Evolutionary conservation across 2,888 invertebrate species (phyloP).

Genomic region (Diplolepis rosae): DNA sequence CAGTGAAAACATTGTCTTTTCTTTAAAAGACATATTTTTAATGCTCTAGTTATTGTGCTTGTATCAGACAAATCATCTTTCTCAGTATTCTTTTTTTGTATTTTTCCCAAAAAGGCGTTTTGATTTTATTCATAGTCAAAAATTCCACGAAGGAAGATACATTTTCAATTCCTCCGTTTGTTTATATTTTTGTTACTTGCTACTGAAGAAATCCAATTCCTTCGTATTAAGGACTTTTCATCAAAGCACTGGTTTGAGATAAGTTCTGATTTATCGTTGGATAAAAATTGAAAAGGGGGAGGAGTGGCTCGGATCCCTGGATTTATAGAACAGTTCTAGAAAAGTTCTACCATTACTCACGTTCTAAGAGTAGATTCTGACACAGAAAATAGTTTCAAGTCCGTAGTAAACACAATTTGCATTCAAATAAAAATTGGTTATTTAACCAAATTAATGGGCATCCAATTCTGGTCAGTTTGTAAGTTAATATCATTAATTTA

Average conservation of each 20-base stretch:
- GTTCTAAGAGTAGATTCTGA: neutral
- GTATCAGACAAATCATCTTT: neutral
- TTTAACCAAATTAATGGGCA: too few species aligned
- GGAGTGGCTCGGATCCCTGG: neutral
- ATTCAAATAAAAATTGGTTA: conserved; percentile 22
- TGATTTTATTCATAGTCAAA: too few species aligned
- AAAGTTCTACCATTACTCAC: conserved; percentile 27
- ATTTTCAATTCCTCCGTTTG: too few species aligned
- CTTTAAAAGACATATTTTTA: neutral
- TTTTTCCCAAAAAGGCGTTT: neutral
- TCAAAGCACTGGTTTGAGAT: neutral
- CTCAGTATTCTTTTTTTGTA: neutral
- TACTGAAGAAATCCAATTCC: neutral
- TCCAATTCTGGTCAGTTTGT: too few species aligned
- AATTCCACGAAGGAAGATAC: too few species aligned
- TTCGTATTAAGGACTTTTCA: neutral
- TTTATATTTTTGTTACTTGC: neutral
- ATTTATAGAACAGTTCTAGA: conserved; percentile 7
- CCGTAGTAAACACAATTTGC: neutral
- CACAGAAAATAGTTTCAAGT: neutral
- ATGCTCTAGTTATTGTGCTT: too few species aligned
- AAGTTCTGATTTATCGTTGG: conserved; percentile 6
- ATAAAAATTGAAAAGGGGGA: neutral
- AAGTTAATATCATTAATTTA: too few species aligned
- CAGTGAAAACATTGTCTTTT: neutral